Evolutionary conservation across 2,797 vertebrate species (phyloP).

Genomic region (Sebastiscus albofasciatus): DNA sequence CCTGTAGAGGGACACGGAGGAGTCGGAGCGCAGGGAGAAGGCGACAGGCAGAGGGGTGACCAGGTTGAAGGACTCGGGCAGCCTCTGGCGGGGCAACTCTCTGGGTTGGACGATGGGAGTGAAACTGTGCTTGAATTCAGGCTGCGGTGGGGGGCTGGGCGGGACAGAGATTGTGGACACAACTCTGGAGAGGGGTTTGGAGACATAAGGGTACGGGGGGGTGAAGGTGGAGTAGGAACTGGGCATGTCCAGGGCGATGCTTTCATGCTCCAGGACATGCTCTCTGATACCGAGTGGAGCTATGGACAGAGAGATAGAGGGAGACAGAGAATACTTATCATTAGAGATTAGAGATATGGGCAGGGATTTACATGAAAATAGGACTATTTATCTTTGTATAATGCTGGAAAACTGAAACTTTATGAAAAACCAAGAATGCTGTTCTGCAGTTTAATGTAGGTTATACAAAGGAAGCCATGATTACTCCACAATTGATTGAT

Average conservation of each 20-base stretch:
- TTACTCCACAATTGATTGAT: not conserved
- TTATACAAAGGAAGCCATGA: not conserved
- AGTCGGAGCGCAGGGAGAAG: constrained; percentile 76
- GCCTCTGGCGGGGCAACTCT: constrained; percentile 80
- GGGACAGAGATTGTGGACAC: constrained; percentile 6
- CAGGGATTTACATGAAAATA: not conserved
- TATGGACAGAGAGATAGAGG: constrained; percentile 31
- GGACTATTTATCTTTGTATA: not conserved
- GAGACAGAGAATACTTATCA: not conserved
- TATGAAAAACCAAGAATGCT: not conserved
- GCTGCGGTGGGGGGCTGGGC: not conserved
- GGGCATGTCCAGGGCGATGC: constrained; percentile 78
- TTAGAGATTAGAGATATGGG: not conserved
- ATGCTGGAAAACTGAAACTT: not conserved
- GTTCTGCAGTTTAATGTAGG: not conserved
- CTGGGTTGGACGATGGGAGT: constrained; percentile 63
- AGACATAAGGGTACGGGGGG: constrained; percentile 17
- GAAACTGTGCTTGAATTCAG: constrained; percentile 36
- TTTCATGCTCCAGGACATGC: constrained; percentile 82
- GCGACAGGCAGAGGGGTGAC: constrained; percentile 72
- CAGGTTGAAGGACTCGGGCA: constrained; percentile 84
- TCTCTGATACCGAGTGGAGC: constrained; percentile 78
- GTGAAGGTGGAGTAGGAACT: constrained; percentile 80
- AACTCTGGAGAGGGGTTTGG: constrained; percentile 28
- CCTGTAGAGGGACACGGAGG: constrained; percentile 78